phyloP scores from a whole-genome alignment of 2,797 vertebrate genomes.

The Cynodonichthys magdalenae region DNA sequence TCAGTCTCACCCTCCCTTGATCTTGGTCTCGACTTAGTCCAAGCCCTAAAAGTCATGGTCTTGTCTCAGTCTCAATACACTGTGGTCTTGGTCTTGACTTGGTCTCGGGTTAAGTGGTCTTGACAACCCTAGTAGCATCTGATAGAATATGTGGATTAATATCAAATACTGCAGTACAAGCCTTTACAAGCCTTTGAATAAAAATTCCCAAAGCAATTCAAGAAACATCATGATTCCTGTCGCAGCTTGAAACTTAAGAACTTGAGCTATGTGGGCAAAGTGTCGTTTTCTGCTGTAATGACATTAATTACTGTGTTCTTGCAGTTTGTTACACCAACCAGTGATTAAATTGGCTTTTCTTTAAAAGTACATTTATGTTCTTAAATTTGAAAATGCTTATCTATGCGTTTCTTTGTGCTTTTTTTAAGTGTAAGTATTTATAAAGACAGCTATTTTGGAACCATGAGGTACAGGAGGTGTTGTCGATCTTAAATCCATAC shows the following conservation, averaged over 20 bases:
- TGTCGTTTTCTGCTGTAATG: neutral
- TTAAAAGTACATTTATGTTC: conserved; percentile 1
- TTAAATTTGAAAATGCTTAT: conserved; percentile 7
- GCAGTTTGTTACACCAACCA: neutral
- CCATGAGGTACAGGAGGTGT: conserved; percentile 26
- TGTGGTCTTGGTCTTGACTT: no score
- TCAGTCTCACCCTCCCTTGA: no score
- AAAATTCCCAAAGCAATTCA: conserved; percentile 4
- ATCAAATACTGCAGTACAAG: neutral
- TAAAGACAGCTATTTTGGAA: conserved; percentile 20
- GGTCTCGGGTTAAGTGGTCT: no score
- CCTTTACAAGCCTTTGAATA: neutral
- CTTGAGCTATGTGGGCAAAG: neutral
- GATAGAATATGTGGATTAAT: neutral
- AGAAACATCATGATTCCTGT: neutral
- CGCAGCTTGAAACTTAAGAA: neutral
- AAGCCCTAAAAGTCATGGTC: no score
- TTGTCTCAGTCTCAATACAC: no score
- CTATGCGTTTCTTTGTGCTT: conserved; percentile 2
- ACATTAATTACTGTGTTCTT: neutral
- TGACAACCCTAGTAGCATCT: no score
- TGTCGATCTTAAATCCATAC: conserved; percentile 37
- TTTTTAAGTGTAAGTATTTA: conserved; percentile 16
- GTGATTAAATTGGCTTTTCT: conserved; percentile 4
- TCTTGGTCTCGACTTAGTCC: no score